A percentile compares a stretch with the other conserved stretches of the same genome.
Conservation (phyloP, 2,113 vertebrate species). For the Microcebus lehilahytsara region DNA sequence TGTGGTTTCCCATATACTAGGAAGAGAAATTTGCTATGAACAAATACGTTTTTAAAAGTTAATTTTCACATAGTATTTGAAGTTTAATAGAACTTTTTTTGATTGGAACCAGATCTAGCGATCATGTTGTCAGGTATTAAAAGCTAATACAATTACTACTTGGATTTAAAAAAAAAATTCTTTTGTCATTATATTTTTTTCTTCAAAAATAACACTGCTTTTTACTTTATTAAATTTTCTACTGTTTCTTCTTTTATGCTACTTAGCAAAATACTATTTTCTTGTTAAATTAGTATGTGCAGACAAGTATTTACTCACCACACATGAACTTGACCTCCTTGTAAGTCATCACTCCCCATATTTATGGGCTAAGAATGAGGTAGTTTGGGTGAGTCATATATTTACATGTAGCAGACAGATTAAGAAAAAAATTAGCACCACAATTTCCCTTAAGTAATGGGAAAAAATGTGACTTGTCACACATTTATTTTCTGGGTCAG, state of each 20-base stretch:
- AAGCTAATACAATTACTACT: conserved; percentile 26
- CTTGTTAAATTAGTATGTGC: conserved; percentile 61
- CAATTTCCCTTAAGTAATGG: conserved; percentile 56
- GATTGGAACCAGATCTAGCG: not conserved
- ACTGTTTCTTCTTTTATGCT: not conserved
- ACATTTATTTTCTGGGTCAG: conserved; percentile 55
- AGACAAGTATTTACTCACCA: conserved; percentile 41
- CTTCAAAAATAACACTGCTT: conserved; percentile 25
- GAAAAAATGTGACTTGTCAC: conserved; percentile 61
- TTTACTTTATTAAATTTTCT: not conserved
- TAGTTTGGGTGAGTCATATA: conserved; percentile 78
- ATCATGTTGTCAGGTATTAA: conserved; percentile 29
- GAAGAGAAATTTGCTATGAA: not conserved
- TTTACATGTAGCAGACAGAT: conserved; percentile 70
- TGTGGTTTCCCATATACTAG: not conserved
- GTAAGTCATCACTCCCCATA: conserved; percentile 51
- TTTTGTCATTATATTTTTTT: conserved; percentile 39
- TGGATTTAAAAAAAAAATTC: not conserved
- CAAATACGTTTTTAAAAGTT: conserved; percentile 32
- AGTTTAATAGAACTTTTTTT: not conserved
- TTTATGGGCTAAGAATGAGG: conserved; percentile 68
- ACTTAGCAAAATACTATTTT: conserved; percentile 21
- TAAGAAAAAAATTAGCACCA: conserved; percentile 65
- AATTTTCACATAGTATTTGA: conserved; percentile 34
- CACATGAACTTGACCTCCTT: conserved; percentile 45